phyloP scores from a whole-genome alignment of 2,797 vertebrate species.

The Tangara arthus region DNA sequence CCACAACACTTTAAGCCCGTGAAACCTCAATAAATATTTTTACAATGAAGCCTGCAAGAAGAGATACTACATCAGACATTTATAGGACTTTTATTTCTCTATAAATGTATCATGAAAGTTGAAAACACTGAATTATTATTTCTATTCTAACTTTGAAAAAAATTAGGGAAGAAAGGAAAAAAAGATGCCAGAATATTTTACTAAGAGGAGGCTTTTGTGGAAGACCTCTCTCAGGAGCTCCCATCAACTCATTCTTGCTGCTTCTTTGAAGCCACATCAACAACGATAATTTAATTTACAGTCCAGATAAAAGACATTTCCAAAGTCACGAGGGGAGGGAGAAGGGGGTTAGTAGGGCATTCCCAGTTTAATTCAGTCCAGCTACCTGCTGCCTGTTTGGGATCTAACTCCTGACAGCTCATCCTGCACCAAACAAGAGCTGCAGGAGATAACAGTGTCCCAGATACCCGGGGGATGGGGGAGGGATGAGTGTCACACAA shows the following conservation, averaged over 20 bases:
- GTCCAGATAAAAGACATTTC: constrained; percentile 16
- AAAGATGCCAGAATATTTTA: not conserved
- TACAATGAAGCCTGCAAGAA: not conserved
- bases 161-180: not conserved
- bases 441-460: not conserved
- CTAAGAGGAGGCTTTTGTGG: not conserved
- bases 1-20: not conserved
- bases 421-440: not conserved
- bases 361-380: not conserved
- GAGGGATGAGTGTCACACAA: not conserved
- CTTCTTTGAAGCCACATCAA: constrained; percentile 4
- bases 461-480: not conserved
- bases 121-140: not conserved
- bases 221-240: not conserved
- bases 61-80: not conserved
- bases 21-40: constrained; percentile 28
- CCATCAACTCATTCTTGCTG: not conserved
- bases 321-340: not conserved
- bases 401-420: constrained; percentile 2
- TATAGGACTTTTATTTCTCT: not conserved
- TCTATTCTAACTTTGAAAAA: not conserved
- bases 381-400: not conserved
- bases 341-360: not conserved
- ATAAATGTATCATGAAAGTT: not conserved
- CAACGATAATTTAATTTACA: not conserved